Evolutionary conservation across 2,888 invertebrate species (phyloP).

Genomic region (Drosophila nigritarsus): DNA sequence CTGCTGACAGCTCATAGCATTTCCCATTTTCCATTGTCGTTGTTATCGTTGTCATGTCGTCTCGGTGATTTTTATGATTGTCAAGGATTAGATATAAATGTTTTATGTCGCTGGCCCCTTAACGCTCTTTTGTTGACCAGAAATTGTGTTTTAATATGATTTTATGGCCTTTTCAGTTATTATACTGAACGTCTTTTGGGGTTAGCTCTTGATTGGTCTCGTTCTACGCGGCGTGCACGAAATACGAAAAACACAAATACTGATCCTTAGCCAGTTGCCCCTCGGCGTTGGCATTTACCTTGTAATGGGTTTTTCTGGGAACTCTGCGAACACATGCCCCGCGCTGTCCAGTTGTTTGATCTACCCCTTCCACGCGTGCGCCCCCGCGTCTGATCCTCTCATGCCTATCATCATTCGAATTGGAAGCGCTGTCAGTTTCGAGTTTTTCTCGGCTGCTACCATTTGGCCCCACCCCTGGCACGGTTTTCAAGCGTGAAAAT

Average conservation of each 20-base stretch:
- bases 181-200: conserved; percentile 31
- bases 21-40: conserved; percentile 50
- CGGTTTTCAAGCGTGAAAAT: conserved; percentile 71
- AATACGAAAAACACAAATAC: conserved; percentile 57
- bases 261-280: conserved; percentile 52
- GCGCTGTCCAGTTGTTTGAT: conserved; percentile 62
- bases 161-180: conserved; percentile 67
- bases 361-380: conserved; percentile 43
- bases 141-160: conserved; percentile 82
- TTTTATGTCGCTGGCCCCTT: conserved; percentile 59
- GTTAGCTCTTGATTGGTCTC: conserved; percentile 60
- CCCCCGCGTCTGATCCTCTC: conserved; percentile 53
- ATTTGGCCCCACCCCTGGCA: conserved; percentile 20
- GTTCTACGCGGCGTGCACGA: conserved; percentile 64
- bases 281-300: conserved; percentile 55
- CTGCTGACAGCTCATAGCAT: conserved; percentile 68
- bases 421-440: conserved; percentile 66
- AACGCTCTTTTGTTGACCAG: conserved; percentile 44
- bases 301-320: conserved; percentile 70
- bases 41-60: conserved; percentile 66
- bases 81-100: conserved; percentile 83
- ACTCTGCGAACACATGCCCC: conserved; percentile 27
- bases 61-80: conserved; percentile 78
- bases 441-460: conserved; percentile 62
- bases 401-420: conserved; percentile 48